Conservation (phyloP, 2,113 vertebrate species). For the Pterocles orientalis region DNA sequence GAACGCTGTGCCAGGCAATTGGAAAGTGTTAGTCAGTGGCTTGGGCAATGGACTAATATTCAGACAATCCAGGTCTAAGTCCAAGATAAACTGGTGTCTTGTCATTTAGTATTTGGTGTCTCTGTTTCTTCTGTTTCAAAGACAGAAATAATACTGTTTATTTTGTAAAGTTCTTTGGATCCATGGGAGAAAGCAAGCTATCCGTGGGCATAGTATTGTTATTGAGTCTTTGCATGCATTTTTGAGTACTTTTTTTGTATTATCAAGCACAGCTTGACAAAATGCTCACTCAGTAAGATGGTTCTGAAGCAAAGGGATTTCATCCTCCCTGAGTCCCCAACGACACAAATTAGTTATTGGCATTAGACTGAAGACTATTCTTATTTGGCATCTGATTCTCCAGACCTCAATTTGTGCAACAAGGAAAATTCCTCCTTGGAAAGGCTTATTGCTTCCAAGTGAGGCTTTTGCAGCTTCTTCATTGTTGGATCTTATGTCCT, state of each 20-base stretch:
- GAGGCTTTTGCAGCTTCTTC: neutral
- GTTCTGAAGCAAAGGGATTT: neutral
- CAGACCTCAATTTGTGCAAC: neutral
- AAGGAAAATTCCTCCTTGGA: neutral
- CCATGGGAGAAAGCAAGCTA: neutral
- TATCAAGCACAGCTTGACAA: neutral
- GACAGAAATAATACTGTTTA: neutral
- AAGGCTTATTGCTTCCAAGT: neutral
- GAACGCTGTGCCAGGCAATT: neutral
- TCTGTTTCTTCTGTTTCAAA: neutral
- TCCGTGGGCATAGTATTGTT: neutral
- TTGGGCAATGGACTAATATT: neutral
- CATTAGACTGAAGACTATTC: neutral
- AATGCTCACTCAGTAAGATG: neutral
- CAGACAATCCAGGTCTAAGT: neutral
- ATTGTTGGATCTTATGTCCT: neutral
- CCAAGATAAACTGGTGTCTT: neutral
- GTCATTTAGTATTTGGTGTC: neutral
- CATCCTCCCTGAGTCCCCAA: neutral
- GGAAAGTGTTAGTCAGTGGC: neutral
- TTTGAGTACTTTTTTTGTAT: neutral
- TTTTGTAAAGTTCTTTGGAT: neutral
- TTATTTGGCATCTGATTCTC: neutral
- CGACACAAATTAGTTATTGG: neutral
- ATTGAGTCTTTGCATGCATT: neutral